Conservation (phyloP, 1,140 invertebrate species). For the Oedothorax gibbosus region DNA sequence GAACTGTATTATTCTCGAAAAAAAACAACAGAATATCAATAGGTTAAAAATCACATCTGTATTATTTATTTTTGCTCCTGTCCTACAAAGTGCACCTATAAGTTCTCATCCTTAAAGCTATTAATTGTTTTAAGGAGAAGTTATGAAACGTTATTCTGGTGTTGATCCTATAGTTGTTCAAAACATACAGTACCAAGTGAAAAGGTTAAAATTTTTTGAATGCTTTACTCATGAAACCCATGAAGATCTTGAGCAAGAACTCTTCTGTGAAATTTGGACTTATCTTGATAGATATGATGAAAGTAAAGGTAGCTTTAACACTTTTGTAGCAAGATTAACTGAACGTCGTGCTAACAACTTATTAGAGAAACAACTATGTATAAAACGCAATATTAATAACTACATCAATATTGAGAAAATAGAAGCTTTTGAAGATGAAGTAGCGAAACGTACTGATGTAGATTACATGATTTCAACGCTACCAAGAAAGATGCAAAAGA, state of each 20-base stretch:
- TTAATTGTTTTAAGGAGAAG: conserved; percentile 8
- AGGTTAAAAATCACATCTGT: conserved; percentile 19
- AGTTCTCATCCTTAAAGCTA: conserved; percentile 8
- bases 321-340: conserved; percentile 1
- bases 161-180: conserved; percentile 18
- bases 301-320: conserved; percentile 17
- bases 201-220: conserved; percentile 6
- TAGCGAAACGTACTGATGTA: conserved; percentile 29
- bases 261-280: conserved; percentile 7
- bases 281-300: conserved; percentile 14
- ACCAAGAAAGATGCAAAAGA: conserved; percentile 7
- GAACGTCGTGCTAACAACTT: conserved; percentile 21
- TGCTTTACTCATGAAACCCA: conserved; percentile 4
- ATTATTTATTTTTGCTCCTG: conserved; percentile 19
- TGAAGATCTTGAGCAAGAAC: conserved; percentile 32
- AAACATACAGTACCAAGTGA: conserved; percentile 15
- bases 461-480: conserved; percentile 14
- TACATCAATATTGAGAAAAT: conserved; percentile 11
- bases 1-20: conserved; percentile 23
- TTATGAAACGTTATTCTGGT: conserved; percentile 16
- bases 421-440: conserved; percentile 19
- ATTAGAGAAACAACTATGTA: conserved; percentile 23
- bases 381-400: conserved; percentile 25
- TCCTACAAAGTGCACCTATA: conserved; percentile 8
- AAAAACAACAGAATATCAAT: conserved; percentile 15